Percentiles rank a stretch among this genome's conserved stretches.
phyloP scores from a whole-genome alignment of 1,140 invertebrate species.

The Bilobella aurantiaca region DNA sequence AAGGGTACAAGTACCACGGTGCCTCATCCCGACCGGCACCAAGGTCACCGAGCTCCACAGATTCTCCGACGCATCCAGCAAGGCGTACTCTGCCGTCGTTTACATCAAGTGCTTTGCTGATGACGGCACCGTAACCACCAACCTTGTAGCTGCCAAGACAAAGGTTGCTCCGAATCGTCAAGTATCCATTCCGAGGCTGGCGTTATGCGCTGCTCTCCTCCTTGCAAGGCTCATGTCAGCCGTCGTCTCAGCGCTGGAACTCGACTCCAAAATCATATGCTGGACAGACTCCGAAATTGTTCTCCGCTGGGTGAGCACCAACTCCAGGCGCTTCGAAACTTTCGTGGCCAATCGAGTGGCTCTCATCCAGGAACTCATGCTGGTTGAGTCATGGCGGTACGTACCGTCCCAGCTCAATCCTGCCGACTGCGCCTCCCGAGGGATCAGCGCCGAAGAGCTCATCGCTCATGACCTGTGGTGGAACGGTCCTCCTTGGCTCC shows the following conservation, averaged over 20 bases:
- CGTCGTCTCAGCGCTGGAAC: background rate
- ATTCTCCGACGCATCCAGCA: conserved; percentile 17
- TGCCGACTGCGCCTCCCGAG: conserved; percentile 41
- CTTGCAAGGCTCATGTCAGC: conserved; percentile 20
- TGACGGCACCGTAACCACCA: conserved; percentile 16
- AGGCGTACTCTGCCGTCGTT: conserved; percentile 1
- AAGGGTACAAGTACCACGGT: too few species aligned
- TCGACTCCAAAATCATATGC: background rate
- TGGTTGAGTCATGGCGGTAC: conserved; percentile 36
- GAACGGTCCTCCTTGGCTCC: conserved; percentile 36
- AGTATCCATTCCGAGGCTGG: conserved; percentile 33
- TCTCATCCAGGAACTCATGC: conserved; percentile 37
- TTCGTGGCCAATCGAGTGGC: conserved; percentile 41
- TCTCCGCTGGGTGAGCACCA: conserved; percentile 37
- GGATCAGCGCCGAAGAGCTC: conserved; percentile 35
- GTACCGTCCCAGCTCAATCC: conserved; percentile 38
- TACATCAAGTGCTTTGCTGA: background rate
- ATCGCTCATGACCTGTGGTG: conserved; percentile 38
- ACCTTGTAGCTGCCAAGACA: conserved; percentile 33
- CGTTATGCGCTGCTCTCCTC: conserved; percentile 36
- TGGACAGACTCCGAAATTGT: conserved; percentile 40
- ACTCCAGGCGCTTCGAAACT: conserved; percentile 37
- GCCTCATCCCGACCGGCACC: background rate
- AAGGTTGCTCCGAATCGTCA: conserved; percentile 32
- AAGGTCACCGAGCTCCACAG: conserved; percentile 10